Conservation (phyloP, 1,140 invertebrate species). For the Pinna nobilis region DNA sequence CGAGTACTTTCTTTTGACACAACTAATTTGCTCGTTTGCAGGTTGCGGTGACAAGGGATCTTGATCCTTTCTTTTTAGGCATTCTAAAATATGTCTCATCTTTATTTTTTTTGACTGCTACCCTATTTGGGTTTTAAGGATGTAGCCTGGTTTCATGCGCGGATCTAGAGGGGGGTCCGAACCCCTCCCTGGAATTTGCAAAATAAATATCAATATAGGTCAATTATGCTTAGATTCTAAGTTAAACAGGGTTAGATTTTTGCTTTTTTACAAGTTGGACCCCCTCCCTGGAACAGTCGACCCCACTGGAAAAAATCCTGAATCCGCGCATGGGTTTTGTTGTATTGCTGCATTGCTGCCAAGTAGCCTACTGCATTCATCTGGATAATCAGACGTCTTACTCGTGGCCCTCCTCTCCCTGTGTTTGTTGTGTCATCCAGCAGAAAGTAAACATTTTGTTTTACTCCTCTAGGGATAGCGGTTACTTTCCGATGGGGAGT, state of each 20-base stretch:
- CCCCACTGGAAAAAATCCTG: too few species aligned
- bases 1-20: not conserved
- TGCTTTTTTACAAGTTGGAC: too few species aligned
- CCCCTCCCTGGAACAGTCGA: too few species aligned
- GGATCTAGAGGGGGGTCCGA: too few species aligned
- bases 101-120: not conserved
- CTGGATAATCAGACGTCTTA: not conserved
- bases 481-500: not conserved
- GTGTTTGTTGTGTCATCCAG: not conserved
- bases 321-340: too few species aligned
- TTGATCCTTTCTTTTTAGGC: not conserved
- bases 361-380: not conserved
- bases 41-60: not conserved
- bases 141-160: too few species aligned
- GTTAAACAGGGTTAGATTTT: too few species aligned
- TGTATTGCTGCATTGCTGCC: not conserved
- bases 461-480: not conserved
- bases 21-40: not conserved
- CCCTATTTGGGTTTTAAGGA: not conserved
- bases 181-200: too few species aligned
- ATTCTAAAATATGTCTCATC: not conserved
- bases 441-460: not conserved
- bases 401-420: not conserved
- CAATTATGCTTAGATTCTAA: too few species aligned
- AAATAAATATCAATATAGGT: too few species aligned